These are phyloP conservation scores for Drusus annulatus DNA, from an alignment of 1,140 invertebrate genomes.

Conservation along the genomic window DNA sequence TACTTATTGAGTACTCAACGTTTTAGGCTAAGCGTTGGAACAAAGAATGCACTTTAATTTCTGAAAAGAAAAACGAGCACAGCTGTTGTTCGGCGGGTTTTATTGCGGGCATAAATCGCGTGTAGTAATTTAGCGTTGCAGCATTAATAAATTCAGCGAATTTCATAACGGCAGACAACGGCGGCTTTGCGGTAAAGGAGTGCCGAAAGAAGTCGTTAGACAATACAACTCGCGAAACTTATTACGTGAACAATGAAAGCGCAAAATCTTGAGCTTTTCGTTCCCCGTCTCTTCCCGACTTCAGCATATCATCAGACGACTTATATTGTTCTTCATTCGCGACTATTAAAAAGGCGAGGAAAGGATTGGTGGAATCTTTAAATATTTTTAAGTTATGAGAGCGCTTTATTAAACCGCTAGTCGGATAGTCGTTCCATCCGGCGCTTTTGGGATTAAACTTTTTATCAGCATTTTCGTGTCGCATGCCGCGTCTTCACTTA, in stretches of 20 bases:
- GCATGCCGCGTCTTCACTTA: too few relatives aligned
- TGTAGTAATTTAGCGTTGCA: constrained; percentile 29
- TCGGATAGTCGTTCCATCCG: too few relatives aligned
- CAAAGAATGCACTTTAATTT: neutral
- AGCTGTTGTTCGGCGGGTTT: neutral
- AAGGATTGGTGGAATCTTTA: too few relatives aligned
- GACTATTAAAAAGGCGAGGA: too few relatives aligned
- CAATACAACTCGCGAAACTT: constrained; percentile 29
- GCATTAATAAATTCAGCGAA: constrained; percentile 35
- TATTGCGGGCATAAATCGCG: constrained; percentile 25
- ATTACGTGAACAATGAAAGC: constrained; percentile 25
- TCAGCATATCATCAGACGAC: constrained; percentile 6
- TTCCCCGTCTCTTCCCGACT: neutral
- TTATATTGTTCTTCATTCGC: too few relatives aligned
- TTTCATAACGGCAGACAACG: constrained; percentile 35
- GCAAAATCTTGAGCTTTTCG: neutral
- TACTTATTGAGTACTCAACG: too few relatives aligned
- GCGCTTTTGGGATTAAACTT: too few relatives aligned
- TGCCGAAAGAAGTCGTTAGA: constrained; percentile 38
- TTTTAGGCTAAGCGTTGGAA: too few relatives aligned
- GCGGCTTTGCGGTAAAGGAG: constrained; percentile 32
- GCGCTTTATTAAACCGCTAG: too few relatives aligned
- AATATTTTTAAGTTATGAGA: too few relatives aligned
- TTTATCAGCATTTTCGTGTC: too few relatives aligned
- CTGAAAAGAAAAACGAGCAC: neutral